Percentiles rank a stretch among this genome's conserved stretches.
Conservation (phyloP, 2,888 invertebrate genomes). For the Ceraclea dissimilis region DNA sequence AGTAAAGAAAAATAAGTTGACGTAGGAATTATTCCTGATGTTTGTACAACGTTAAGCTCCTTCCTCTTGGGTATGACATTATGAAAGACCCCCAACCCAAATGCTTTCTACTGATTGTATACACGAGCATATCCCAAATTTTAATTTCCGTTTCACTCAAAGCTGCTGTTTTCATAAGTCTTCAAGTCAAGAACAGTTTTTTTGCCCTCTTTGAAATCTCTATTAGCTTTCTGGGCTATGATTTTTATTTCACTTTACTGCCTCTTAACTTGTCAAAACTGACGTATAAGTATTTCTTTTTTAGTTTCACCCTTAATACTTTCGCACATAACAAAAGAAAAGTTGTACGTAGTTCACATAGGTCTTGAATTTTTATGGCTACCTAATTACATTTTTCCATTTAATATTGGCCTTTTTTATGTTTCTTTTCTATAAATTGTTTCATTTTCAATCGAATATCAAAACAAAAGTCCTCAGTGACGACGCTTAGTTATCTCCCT, state of each 20-base stretch:
- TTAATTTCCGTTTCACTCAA: constrained; percentile 19
- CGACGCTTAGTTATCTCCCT: no score
- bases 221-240: background rate
- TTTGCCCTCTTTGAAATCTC: constrained; percentile 10
- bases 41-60: constrained; percentile 3
- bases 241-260: constrained; percentile 2
- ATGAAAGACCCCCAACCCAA: constrained; percentile 7
- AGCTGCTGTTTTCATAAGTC: constrained; percentile 12
- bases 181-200: constrained; percentile 9
- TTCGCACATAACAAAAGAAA: no score
- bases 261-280: background rate
- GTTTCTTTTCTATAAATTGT: no score
- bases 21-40: constrained; percentile 3
- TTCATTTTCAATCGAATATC: no score
- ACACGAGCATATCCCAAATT: constrained; percentile 13
- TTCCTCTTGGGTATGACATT: constrained; percentile 7
- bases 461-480: no score
- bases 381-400: no score
- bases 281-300: background rate
- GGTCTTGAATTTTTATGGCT: no score
- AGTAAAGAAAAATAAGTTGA: constrained; percentile 12
- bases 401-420: no score
- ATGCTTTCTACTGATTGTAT: constrained; percentile 11
- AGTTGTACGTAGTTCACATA: no score
- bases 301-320: background rate